Evolutionary conservation across 2,113 vertebrate species (phyloP), one percentile per base, ranked within the genome.

Genomic region (Neolamprologus caudopunctatus): DNA sequence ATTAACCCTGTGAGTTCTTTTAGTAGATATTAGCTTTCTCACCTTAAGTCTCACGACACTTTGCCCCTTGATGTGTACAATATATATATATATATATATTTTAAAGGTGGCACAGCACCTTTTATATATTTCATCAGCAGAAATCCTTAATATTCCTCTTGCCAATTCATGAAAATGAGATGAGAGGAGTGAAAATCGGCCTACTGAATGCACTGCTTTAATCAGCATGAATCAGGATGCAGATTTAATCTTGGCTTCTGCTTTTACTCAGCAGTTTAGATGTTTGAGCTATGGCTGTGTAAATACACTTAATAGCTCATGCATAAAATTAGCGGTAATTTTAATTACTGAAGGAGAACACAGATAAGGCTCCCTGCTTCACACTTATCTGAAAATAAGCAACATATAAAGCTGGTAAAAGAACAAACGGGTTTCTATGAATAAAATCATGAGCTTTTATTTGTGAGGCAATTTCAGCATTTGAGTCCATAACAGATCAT

Each of bases 181-280:
- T 92, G 82, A 93, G 89, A 94, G 51, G 37, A 89, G 87, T 86
- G 89, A 84, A 94, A 94, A 94, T 92, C 54, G 82, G 87, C 16
- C 81, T 21, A 58, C 47, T 89, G 83, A 91, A 94, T 81, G 85
- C 83, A 33, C 33, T 37, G 84, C 89, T 93, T 95, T 93, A 92
- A 94, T 95, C 85, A 90, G 81, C 45, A 73, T 82, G 88, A 87
- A 94, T 94, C 54, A 54, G 86, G 66, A 92, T 92, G 91, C 90
- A 93, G 80, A 92, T 95, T 89, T 90, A 57, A 89, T 92, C 26
- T 85, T 89, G 85, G 89, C 85, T 93, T 87, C 10, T 85, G 83
- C 31, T 86, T 88, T 90, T 58, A 82, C 75, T 83, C 4, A 1
- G 83, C 61, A 81, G 81, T 88, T 88, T 84, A 68, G 33, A 91